Conservation (phyloP, 2,888 invertebrate genomes). For the Ariolimax columbianus region DNA sequence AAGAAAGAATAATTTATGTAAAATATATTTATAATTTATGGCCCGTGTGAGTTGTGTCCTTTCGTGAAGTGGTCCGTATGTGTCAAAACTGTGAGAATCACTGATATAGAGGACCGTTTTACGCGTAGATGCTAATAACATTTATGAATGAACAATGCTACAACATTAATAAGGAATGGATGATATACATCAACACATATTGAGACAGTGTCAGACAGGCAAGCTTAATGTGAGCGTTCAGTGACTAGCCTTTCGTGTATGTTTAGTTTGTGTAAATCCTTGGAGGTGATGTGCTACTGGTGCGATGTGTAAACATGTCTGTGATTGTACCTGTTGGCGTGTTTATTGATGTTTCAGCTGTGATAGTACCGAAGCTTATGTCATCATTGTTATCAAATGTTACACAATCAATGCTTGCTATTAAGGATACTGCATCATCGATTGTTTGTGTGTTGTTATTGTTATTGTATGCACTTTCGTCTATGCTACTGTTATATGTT, state of each 20-base stretch:
- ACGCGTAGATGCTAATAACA: too few species aligned
- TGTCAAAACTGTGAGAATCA: too few species aligned
- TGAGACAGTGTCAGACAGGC: too few species aligned
- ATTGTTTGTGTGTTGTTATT: constrained; percentile 12
- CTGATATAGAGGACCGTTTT: too few species aligned
- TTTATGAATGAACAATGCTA: too few species aligned
- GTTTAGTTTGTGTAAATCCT: not conserved
- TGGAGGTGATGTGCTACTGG: constrained; percentile 20
- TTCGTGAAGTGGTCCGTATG: too few species aligned
- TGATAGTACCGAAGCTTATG: not conserved
- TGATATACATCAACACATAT: too few species aligned
- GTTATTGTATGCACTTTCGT: constrained; percentile 60
- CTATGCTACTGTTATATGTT: constrained; percentile 72
- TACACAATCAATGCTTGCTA: constrained; percentile 5
- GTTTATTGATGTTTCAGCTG: not conserved
- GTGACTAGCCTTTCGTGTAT: not conserved
- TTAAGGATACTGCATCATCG: not conserved
- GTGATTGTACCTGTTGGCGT: constrained; percentile 10
- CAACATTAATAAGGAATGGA: too few species aligned
- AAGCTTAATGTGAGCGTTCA: too few species aligned
- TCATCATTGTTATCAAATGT: not conserved
- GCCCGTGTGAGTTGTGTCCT: too few species aligned
- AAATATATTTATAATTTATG: too few species aligned
- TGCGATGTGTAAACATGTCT: not conserved
- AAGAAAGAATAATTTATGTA: too few species aligned